phyloP scores from a whole-genome alignment of 2,888 invertebrate species.

The Ectemnius continuus region DNA sequence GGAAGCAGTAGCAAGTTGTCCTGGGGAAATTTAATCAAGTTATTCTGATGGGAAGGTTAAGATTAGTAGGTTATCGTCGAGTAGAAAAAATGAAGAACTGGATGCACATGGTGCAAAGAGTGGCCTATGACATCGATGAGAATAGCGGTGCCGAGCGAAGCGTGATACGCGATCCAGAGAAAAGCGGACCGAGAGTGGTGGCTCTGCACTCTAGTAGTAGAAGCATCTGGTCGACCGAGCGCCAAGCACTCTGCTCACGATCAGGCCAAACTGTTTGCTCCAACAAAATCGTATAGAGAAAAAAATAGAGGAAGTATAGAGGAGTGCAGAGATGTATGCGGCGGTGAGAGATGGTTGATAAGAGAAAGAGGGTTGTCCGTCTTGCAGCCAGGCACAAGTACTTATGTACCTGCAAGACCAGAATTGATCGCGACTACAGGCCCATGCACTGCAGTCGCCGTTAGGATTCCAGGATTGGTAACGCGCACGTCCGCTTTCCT shows the following conservation, averaged over 20 bases:
- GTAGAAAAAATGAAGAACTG: not conserved
- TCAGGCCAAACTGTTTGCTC: too few species aligned
- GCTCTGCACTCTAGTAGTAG: constrained; percentile 2
- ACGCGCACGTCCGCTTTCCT: constrained; percentile 61
- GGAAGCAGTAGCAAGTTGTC: constrained; percentile 42
- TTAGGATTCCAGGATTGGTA: constrained; percentile 60
- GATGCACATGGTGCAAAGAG: not conserved
- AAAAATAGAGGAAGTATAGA: too few species aligned
- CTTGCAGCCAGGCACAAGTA: constrained; percentile 21
- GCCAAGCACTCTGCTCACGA: not conserved
- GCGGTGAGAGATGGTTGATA: constrained; percentile 1
- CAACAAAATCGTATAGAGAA: too few species aligned
- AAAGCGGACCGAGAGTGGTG: not conserved
- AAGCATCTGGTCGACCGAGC: not conserved
- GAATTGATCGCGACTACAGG: constrained; percentile 53
- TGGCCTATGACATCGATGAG: not conserved
- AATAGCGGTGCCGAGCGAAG: not conserved
- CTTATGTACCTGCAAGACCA: constrained; percentile 54
- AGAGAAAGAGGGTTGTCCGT: constrained; percentile 4
- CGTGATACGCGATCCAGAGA: not conserved
- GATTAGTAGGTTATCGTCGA: not conserved
- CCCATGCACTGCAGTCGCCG: constrained; percentile 50
- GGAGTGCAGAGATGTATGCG: not conserved
- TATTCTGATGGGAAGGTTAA: not conserved
- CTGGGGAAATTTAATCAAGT: constrained; percentile 14